Evolutionary conservation across 2,797 vertebrate species (phyloP), one percentile per base, ranked within the genome.

Genomic region (Coreius guichenoti): DNA sequence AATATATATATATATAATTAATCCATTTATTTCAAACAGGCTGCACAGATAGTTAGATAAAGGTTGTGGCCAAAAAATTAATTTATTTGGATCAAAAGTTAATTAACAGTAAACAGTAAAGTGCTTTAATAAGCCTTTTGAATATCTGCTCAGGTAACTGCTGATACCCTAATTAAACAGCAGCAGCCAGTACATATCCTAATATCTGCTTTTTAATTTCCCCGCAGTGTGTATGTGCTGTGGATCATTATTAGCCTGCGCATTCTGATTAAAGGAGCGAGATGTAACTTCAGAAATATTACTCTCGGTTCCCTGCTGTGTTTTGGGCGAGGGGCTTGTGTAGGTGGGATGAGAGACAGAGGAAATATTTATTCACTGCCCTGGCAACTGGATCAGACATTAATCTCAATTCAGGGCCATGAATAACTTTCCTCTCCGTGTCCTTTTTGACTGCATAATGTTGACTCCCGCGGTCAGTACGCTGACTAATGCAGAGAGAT

Each of bases 331-430:
- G 72, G 65, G 29, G 63, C 26, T 43, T 78, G 76, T 63, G 76
- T 56, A 45, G 56, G 76, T 78, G 56, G 56, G 76, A 63, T 78
- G 56, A 36, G 29, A 54, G 36, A 67, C 36, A 63, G 54, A 72
- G 56, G 16, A 77, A 82, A 61, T 78, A 63, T 87, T 77, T 83
- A 81, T 81, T 84, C 39, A 67, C 83, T 68, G 23, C 84, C 84
- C 61, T 86, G 68, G 78, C 67, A 86, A 86, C 88, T 78, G 61
- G 72, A 79, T 82, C 39, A 87, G 88, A 77, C 86, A 83, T 89
- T 87, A 45, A 78, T 47, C 78, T 81, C 72, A 84, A 45, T 78
- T 45, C 76, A 78, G 36, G n/a, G 23, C n/a, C 76, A 43, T 63
- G 76, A 78, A 63, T 45, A 78, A 61, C 75, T 77, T 36, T 78